Base-by-base conservation (phyloP, 2,888 invertebrate genomes). In the Campoletis raptor region DNA sequence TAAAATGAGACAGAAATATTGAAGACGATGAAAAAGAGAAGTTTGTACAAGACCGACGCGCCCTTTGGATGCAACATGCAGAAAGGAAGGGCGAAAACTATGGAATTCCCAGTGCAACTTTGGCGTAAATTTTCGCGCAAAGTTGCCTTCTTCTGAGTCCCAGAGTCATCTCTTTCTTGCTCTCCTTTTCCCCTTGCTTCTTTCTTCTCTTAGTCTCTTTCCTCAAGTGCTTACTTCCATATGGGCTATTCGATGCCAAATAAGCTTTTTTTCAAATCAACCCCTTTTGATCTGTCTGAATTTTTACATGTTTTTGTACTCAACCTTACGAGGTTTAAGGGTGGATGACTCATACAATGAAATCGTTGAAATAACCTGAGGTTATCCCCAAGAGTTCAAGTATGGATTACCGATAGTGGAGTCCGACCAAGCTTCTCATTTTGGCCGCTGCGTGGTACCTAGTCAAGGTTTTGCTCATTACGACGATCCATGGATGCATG, bases 71-170 rank as follows among this genome's bases (percentile, higher is more conserved):
- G 72, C 24, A 70, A 24, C 45, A 48, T 40, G 61, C 70, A 64
- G 61, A 54, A 66, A 70, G 48, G 36, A 45, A 78, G 80, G 81
- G 78, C n/a, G 37, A 57, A 88, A 89, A 61, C 87, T 86, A 79
- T 66, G 87, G 88, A 91, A 91, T 89, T 90, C 90, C 87, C 89
- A 85, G 83, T 77, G 86, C 88, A 86, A 89, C 86, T 88, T 86
- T 86, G 87, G 87, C 90, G 90, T 90, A 91, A 90, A 91, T 91
- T 91, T 89, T 88, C 88, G 87, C 85, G 79, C 85, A 86, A 88
- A 83, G 88, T 85, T 87, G 88, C 85, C 83, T 77, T 80, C 81
- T 83, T 85, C 42, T 48, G 79, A 74, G 54, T 30, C 45, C 48
- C 45, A 40, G 36, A 82, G 67, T 73, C 67, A 45, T 83, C 54